These are phyloP conservation scores for Neopelma chrysocephalum DNA, from an alignment of 2,797 vertebrate species.

Conservation along the genomic window DNA sequence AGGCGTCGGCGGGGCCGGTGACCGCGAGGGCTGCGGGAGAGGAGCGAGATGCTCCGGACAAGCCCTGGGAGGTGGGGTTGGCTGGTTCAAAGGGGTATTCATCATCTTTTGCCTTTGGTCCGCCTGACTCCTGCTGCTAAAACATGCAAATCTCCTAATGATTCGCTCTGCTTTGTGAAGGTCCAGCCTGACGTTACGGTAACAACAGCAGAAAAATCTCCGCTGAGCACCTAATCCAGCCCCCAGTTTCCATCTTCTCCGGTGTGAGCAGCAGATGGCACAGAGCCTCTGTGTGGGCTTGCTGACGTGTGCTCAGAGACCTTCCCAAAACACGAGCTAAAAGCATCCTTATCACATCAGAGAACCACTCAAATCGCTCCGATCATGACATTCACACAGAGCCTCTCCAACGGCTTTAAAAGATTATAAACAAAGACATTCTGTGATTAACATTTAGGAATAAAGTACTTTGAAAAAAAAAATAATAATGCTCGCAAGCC, in stretches of 20 bases:
- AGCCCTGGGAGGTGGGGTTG: background rate
- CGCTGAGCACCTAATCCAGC: background rate
- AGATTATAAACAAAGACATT: background rate
- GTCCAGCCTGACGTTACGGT: background rate
- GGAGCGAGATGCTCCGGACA: background rate
- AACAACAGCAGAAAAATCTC: background rate
- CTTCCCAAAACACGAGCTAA: slow-evolving; percentile 27
- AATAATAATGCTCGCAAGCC: background rate
- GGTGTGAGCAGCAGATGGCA: slow-evolving; percentile 42
- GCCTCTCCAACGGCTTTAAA: background rate
- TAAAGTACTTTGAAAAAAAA: background rate
- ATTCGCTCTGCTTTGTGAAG: background rate
- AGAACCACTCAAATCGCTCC: background rate
- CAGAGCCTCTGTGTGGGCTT: slow-evolving; percentile 34
- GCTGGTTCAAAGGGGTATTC: background rate
- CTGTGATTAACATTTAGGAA: background rate
- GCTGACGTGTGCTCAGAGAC: slow-evolving; percentile 4
- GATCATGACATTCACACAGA: background rate
- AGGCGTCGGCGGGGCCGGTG: background rate
- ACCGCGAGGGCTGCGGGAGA: background rate
- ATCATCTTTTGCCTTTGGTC: background rate
- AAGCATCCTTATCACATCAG: background rate
- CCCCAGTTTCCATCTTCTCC: background rate
- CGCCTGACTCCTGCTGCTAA: background rate
- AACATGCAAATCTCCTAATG: background rate